These are phyloP conservation scores for Carapus acus DNA, from an alignment of 2,797 vertebrate genomes.

Conservation along the genomic window DNA sequence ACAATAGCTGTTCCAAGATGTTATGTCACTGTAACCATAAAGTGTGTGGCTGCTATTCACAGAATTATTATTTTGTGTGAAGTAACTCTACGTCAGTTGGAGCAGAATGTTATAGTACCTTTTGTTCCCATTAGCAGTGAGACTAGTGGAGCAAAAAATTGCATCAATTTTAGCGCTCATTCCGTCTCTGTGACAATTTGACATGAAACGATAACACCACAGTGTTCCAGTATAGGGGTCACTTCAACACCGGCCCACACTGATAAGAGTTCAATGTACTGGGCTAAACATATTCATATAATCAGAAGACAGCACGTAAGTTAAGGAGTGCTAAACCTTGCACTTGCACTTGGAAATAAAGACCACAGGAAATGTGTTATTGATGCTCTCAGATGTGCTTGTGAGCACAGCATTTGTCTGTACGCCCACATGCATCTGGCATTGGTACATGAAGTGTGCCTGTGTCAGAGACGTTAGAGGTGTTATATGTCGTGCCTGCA, in stretches of 20 bases:
- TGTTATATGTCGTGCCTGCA: conserved; percentile 34
- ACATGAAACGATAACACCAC: too few species aligned
- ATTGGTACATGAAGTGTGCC: conserved; percentile 44
- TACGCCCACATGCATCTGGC: conserved; percentile 70
- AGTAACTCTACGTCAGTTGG: too few species aligned
- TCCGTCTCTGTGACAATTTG: too few species aligned
- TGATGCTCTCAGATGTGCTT: conserved; percentile 70
- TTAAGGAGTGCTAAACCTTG: conserved; percentile 29
- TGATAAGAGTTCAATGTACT: background rate
- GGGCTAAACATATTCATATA: too few species aligned
- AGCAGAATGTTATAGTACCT: background rate
- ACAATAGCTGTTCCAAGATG: too few species aligned
- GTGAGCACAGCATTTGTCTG: conserved; percentile 53
- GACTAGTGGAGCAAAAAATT: background rate
- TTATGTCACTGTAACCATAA: too few species aligned
- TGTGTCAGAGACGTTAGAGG: conserved; percentile 46
- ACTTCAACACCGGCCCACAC: too few species aligned
- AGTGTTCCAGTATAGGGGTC: too few species aligned
- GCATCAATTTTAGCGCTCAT: background rate
- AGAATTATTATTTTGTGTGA: too few species aligned
- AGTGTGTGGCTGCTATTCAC: too few species aligned
- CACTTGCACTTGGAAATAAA: conserved; percentile 66
- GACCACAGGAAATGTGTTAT: conserved; percentile 79
- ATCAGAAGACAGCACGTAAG: background rate
- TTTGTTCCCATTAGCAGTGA: background rate